Conservation (phyloP, 2,888 invertebrate species). For the Caenorhabditis sp. region DNA sequence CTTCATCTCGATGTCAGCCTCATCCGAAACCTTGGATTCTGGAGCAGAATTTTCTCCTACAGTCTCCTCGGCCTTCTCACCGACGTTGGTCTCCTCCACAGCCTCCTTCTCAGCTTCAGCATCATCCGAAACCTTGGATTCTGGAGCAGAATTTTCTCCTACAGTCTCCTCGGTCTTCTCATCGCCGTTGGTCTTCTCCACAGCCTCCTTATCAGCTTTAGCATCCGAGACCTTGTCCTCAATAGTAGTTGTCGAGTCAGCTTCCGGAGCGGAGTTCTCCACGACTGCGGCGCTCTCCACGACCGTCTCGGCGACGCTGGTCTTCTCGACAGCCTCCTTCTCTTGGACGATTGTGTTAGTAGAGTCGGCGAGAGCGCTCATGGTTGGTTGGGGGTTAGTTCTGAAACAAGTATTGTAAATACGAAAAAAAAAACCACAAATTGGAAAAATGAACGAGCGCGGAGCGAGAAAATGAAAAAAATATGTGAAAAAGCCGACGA, state of each 20-base stretch:
- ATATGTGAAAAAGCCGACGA: too few species aligned
- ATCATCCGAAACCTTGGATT: background rate
- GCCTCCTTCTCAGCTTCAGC: slow-evolving; percentile 17
- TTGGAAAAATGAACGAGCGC: too few species aligned
- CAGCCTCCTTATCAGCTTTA: slow-evolving; percentile 15
- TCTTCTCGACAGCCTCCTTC: slow-evolving; percentile 10
- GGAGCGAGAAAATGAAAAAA: too few species aligned
- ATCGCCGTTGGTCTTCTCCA: background rate
- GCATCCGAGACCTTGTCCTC: slow-evolving; percentile 2
- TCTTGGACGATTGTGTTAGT: slow-evolving; percentile 40
- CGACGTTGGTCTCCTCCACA: background rate
- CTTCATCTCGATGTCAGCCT: background rate
- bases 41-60: slow-evolving; percentile 4
- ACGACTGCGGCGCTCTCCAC: background rate
- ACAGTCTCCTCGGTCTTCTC: background rate
- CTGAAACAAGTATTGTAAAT: background rate
- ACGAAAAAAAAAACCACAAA: background rate
- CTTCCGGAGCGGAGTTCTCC: slow-evolving; percentile 7
- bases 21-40: background rate
- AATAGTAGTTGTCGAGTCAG: background rate
- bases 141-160: slow-evolving; percentile 3
- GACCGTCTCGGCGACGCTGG: background rate
- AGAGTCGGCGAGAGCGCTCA: slow-evolving; percentile 49
- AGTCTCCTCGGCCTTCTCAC: background rate
- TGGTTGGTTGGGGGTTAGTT: slow-evolving; percentile 34